Evolutionary conservation across 2,113 vertebrate genomes (phyloP), one percentile per base, ranked within the genome.

Genomic region (Poecilia latipinna): DNA sequence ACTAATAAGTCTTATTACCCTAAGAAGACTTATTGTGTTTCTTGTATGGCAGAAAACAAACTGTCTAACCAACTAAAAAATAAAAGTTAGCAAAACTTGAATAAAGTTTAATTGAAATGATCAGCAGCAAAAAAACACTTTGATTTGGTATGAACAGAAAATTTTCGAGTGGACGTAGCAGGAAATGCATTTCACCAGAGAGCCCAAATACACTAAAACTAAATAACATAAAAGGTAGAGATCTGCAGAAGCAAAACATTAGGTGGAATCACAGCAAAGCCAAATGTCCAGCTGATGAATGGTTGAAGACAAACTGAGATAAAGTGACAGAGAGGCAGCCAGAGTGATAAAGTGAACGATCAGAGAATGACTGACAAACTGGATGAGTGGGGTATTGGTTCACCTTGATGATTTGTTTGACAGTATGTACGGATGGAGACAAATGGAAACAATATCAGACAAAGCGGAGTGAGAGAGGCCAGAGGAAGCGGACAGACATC

Each of bases 361-460:
- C 75, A 8, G 70, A 82, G 84, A 89, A 70, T 80, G 82, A 86
- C 77, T 83, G 84, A 83, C 83, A 74, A 79, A 90, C 37, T 26
- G 77, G 72, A 87, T 60, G 76, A 88, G 81, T 42, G 68, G 78
- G 64, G 75, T 72, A 89, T 84, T 88, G 90, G 89, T 90, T 85
- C 54, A 68, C 35, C 69, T 66, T 75, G 79, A 89, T 73, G 85
- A 72, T 72, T 75, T 70, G 78, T 69, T 77, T 85, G 85, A 84
- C 82, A 87, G 62, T 74, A 82, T 19, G 80, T 74, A 89, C 82
- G 77, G 88, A 90, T 70, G 67, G 81, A 86, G 79, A 69, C 80
- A 60, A 79, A 90, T 79, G 73, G 79, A 75, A 80, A 75, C 67
- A 78, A 84, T 79, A 74, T 76, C 8, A 35, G 73, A 78, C 60